Base-by-base conservation (phyloP, 2,888 invertebrate species). In the Euspilapteryx auroguttella region DNA sequence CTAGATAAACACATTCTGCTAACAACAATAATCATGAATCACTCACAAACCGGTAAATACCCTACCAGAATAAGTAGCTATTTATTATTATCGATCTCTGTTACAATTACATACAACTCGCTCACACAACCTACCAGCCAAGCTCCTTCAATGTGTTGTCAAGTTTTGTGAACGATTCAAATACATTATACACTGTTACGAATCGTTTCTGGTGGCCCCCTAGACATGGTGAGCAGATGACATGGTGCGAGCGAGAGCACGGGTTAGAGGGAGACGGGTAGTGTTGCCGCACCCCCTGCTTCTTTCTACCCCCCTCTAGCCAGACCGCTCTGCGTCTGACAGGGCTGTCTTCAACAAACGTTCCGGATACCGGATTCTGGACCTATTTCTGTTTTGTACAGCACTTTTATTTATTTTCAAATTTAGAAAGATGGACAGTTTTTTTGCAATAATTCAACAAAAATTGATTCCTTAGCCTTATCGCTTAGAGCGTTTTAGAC, bases 111-210 rank as follows among this genome's bases (percentile, higher is more conserved):
- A 22, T 23, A 20, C 12, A 10, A 9, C 14, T 17, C 27, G 21
- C 22, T 12, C 3, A 29, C 14, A 22, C 17, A 24, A 27, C 14
- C 20, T n/a, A n/a, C n/a, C n/a, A n/a, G n/a, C n/a, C n/a, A n/a
- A 29, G 13, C 25, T 14, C 14, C 15, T 27, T 27, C 25, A 29
- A n/a, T 27, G 31, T 62, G 58, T 57, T 61, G 63, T 62, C 62
- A 53, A 51, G 53, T 53, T 55, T 49, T 51, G 55, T 62, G 52
- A 55, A 55, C 48, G 43, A 46, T 54, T 53, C 49, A 45, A 50
- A 65, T 61, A 63, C 57, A 66, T 64, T 69, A 66, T 64, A 63
- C 66, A 64, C 59, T 63, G 68, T 69, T 64, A 59, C 65, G 64
- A 68, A 62, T 69, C 59, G 65, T 53, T 59, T 55, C 58, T 65